Evolutionary conservation across 1,140 invertebrate genomes (phyloP).

Genomic region (Heliconius nattereri): DNA sequence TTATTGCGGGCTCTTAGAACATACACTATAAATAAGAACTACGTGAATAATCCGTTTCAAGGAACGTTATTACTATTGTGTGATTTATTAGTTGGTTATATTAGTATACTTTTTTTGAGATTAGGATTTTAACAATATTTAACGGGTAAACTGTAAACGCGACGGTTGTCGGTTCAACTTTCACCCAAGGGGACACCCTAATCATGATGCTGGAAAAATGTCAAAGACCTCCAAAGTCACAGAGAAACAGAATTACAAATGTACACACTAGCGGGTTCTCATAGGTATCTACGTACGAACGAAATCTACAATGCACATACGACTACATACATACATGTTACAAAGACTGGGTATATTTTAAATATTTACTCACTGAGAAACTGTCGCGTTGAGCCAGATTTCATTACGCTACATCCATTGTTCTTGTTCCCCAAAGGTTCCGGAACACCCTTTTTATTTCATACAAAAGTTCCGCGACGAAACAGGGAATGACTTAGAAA

Average conservation of each 20-base stretch:
- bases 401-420: conserved; percentile 29
- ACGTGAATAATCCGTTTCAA: conserved; percentile 18
- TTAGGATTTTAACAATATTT: too few relatives aligned
- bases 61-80: background rate
- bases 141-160: too few relatives aligned
- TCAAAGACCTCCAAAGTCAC: too few relatives aligned
- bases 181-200: too few relatives aligned
- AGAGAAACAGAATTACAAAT: too few relatives aligned
- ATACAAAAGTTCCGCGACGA: conserved; percentile 15
- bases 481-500: background rate
- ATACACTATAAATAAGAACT: conserved; percentile 20
- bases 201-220: too few relatives aligned
- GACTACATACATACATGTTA: background rate
- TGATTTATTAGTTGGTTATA: background rate
- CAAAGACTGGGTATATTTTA: conserved; percentile 8
- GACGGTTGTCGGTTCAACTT: too few relatives aligned
- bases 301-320: too few relatives aligned
- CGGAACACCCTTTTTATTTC: conserved; percentile 19
- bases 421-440: conserved; percentile 18
- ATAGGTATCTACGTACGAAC: background rate
- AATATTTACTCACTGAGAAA: conserved; percentile 18
- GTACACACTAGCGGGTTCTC: too few relatives aligned
- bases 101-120: too few relatives aligned
- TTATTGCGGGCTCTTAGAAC: conserved; percentile 20
- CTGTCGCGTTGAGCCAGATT: conserved; percentile 24